Evolutionary conservation across 1,140 invertebrate species (phyloP).

Genomic region (Procambarus clarkii): DNA sequence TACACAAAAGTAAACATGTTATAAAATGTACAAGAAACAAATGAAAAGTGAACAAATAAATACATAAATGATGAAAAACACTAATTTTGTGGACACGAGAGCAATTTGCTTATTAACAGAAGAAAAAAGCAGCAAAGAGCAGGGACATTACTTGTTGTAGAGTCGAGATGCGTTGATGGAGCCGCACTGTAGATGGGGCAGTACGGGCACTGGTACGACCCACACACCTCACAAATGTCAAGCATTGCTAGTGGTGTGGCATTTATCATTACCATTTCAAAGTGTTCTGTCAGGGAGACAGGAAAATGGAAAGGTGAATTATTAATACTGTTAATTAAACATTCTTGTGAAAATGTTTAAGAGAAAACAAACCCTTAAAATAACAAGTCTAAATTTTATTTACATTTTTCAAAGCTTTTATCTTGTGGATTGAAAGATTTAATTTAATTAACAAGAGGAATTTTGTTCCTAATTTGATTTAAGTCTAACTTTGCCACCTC

Average conservation of each 20-base stretch:
- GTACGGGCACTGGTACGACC: constrained; percentile 82
- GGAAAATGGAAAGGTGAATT: neutral
- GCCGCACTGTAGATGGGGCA: constrained; percentile 78
- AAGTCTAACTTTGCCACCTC: too few species aligned
- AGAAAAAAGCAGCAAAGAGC: neutral
- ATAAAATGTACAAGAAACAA: too few species aligned
- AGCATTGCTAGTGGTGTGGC: constrained; percentile 79
- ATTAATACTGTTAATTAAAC: neutral
- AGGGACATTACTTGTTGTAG: neutral
- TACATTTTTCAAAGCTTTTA: neutral
- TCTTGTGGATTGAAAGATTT: too few species aligned
- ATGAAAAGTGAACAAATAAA: too few species aligned
- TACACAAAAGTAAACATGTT: too few species aligned
- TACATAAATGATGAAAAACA: too few species aligned
- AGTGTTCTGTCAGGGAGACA: constrained; percentile 77
- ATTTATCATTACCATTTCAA: constrained; percentile 79
- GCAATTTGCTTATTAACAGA: too few species aligned
- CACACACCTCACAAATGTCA: constrained; percentile 82
- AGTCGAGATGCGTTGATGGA: neutral
- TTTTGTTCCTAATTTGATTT: too few species aligned
- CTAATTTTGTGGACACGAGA: too few species aligned
- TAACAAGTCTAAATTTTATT: neutral
- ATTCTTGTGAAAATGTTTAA: neutral
- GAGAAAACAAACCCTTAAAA: neutral
- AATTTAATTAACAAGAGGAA: neutral